A percentile compares a stretch with the other conserved stretches of the same genome.
Conservation (phyloP, 1,140 invertebrate species). For the Coelopa frigida region DNA sequence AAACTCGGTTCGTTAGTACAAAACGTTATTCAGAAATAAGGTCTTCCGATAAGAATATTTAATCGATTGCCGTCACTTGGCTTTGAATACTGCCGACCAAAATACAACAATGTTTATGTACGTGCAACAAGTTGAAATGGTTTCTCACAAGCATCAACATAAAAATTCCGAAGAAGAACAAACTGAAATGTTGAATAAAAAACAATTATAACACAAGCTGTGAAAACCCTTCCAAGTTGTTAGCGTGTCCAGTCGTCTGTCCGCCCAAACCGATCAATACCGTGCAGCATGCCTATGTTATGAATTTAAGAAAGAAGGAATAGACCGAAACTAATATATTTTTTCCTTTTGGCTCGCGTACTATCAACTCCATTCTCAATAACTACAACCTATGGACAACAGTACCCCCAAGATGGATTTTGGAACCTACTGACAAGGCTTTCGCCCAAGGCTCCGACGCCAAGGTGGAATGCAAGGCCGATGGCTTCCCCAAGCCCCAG, state of each 20-base stretch:
- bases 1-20: too few relatives aligned
- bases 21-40: too few relatives aligned
- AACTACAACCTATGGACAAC: slow-evolving; percentile 13
- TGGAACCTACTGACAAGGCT: slow-evolving; percentile 90
- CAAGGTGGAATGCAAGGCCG: slow-evolving; percentile 89
- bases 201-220: not conserved
- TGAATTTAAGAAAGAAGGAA: slow-evolving; percentile 1
- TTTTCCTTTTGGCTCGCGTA: slow-evolving; percentile 12
- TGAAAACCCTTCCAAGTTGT: not conserved
- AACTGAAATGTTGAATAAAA: not conserved
- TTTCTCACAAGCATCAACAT: not conserved
- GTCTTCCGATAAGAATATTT: too few relatives aligned
- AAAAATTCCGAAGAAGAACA: not conserved
- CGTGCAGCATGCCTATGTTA: slow-evolving; percentile 23
- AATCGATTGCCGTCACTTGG: too few relatives aligned
- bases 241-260: slow-evolving; percentile 22
- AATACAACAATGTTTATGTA: slow-evolving; percentile 21
- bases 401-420: slow-evolving; percentile 95
- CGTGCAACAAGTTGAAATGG: slow-evolving; percentile 7
- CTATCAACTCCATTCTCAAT: not conserved
- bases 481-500: slow-evolving; percentile 87
- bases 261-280: slow-evolving; percentile 13
- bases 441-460: slow-evolving; percentile 90
- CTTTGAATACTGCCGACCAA: too few relatives aligned
- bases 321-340: slow-evolving; percentile 27